Conservation (phyloP, 1,140 invertebrate genomes). For the Euwallacea fornicatus region DNA sequence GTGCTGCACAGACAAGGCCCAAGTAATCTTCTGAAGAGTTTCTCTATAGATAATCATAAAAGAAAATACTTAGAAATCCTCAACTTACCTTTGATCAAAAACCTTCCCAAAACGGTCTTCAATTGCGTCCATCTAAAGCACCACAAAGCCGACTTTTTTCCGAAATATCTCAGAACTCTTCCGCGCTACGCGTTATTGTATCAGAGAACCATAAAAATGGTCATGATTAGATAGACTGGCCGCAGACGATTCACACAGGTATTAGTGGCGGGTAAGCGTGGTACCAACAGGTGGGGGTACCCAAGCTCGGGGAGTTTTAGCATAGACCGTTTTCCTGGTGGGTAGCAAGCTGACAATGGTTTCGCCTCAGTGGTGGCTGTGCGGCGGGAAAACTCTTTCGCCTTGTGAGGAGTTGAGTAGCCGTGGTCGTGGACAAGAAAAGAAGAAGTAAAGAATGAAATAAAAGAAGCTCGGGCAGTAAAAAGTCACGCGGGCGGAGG, state of each 20-base stretch:
- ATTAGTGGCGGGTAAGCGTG: conserved; percentile 27
- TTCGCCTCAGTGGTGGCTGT: neutral
- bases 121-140: neutral
- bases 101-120: neutral
- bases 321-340: neutral
- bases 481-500: conserved; percentile 43
- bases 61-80: neutral
- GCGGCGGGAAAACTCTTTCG: neutral
- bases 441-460: conserved; percentile 42
- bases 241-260: conserved; percentile 30
- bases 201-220: conserved; percentile 24
- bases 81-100: neutral
- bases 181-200: conserved; percentile 8
- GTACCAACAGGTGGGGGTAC: conserved; percentile 38
- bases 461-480: conserved; percentile 46
- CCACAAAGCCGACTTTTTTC: neutral
- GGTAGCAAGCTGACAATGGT: neutral
- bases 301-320: conserved; percentile 23
- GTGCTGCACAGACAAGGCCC: too few species aligned
- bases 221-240: conserved; percentile 26
- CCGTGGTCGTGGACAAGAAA: conserved; percentile 22
- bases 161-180: neutral
- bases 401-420: conserved; percentile 24
- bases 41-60: neutral
- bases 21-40: neutral